phyloP scores from a whole-genome alignment of 2,797 vertebrate genomes.

The Melanotaenia boesemani region DNA sequence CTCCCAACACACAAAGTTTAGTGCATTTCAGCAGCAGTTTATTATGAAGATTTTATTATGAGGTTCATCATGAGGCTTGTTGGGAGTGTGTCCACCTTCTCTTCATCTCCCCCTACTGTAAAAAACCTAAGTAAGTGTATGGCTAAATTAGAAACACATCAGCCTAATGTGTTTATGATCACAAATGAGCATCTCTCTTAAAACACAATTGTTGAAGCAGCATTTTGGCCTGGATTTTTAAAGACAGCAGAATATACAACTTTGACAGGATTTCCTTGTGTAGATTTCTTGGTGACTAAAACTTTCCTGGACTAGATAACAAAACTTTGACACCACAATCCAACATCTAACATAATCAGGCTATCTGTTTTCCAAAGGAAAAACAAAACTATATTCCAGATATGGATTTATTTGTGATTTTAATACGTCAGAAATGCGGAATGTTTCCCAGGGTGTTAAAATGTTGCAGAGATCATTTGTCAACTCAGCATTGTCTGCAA shows the following conservation, averaged over 20 bases:
- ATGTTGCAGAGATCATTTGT: constrained; percentile 1
- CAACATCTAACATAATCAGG: background rate
- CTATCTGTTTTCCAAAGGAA: background rate
- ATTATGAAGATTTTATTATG: background rate
- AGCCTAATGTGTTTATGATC: background rate
- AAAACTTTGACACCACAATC: too few species aligned
- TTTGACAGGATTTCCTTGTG: too few species aligned
- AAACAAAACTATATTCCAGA: background rate
- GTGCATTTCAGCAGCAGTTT: background rate
- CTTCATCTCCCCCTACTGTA: background rate
- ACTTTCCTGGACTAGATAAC: too few species aligned
- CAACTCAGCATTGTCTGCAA: constrained; percentile 18
- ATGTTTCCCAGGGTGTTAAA: background rate
- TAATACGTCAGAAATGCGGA: background rate
- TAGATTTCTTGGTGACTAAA: too few species aligned
- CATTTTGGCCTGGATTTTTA: too few species aligned
- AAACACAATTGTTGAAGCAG: background rate
- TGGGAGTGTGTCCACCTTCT: background rate
- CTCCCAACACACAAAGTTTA: constrained; percentile 2
- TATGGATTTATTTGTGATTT: too few species aligned
- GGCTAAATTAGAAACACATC: background rate
- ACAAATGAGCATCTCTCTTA: background rate
- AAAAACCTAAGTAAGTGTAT: background rate
- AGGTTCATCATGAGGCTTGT: background rate
- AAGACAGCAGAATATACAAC: too few species aligned